These are phyloP conservation scores for Crotalus horridus DNA, from an alignment of 2,113 vertebrate species.

Conservation along the genomic window DNA sequence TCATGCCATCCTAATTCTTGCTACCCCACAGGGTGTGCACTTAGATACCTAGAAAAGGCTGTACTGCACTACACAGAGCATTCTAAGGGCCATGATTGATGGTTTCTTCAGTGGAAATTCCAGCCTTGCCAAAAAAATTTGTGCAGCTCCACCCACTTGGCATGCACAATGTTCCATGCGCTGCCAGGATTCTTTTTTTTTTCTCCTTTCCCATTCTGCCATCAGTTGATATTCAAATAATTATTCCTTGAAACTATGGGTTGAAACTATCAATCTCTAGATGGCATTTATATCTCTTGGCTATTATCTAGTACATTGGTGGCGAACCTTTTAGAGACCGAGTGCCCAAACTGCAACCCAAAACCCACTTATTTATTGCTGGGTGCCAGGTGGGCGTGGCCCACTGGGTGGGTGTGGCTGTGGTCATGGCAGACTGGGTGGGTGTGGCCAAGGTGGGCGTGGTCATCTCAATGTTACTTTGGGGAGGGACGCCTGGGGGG, in stretches of 20 bases:
- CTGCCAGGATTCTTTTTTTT: background rate
- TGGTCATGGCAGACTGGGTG: no score
- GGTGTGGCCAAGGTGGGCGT: no score
- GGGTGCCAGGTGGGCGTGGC: no score
- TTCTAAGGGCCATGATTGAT: background rate
- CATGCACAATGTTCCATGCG: background rate
- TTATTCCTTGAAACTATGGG: background rate
- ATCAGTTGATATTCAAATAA: background rate
- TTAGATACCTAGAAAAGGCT: background rate
- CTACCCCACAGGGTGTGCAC: background rate
- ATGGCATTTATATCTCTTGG: background rate
- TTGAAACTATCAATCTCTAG: background rate
- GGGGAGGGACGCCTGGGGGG: no score
- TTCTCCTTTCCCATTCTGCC: background rate
- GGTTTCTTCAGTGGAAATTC: background rate
- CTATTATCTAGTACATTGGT: background rate
- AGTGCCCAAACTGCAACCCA: no score
- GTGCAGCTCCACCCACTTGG: background rate
- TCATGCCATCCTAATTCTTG: background rate
- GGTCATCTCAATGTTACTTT: no score
- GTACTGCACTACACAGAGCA: background rate
- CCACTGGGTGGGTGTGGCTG: no score
- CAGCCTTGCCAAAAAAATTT: background rate
- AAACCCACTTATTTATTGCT: no score
- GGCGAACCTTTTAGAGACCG: no score